Base-by-base conservation (phyloP, 1,140 invertebrate genomes). In the Zaprionus inermis region DNA sequence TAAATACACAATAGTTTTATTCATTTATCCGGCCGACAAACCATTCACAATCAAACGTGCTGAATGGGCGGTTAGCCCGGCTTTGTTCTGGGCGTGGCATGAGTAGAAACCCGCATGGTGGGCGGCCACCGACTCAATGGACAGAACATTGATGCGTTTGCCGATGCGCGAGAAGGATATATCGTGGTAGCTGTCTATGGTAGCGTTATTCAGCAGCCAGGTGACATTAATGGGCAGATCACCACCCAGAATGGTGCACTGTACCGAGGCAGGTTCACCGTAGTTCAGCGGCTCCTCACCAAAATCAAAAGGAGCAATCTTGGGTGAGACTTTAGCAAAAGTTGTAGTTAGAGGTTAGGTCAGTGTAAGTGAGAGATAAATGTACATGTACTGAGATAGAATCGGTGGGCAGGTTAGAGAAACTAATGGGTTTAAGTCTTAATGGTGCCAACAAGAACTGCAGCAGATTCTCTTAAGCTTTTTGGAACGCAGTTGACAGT, bases 21-120 rank as follows among this genome's bases (percentile, higher is more conserved):
- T 1, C n/a, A 9, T 12, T 1, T 7, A 9, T n/a, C 22, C 0
- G 16, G 11, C 7, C 0, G 6, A n/a, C 84, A 92, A 94, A 97
- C 96, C 96, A 93, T 96, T 96, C 71, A 96, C 96, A 90, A 95
- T 93, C 77, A 96, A 93, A 66, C 93, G 92, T n/a, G 96, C 94
- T 32, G 94, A 94, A 91, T 95, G 94, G 12, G 93, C 94, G 32
- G 94, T 94, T 32, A 93, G 90, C 70, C 96, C 96, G 58, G 96
- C 96, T 36, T 93, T 83, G 92, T 97, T 97, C 78, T 93, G 93
- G 28, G 95, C 95, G 38, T 93, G 90, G 78, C 95, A 96, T 2
- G 95, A 95, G 79, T 95, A 96, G 78, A 94, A 93, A 9, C 94
- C 94, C 34, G 94, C 93, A 89, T 96, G 94, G 66, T 92, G 92